These are phyloP conservation scores for Bagarius yarrelli DNA, from an alignment of 2,113 vertebrate genomes.

Conservation along the genomic window DNA sequence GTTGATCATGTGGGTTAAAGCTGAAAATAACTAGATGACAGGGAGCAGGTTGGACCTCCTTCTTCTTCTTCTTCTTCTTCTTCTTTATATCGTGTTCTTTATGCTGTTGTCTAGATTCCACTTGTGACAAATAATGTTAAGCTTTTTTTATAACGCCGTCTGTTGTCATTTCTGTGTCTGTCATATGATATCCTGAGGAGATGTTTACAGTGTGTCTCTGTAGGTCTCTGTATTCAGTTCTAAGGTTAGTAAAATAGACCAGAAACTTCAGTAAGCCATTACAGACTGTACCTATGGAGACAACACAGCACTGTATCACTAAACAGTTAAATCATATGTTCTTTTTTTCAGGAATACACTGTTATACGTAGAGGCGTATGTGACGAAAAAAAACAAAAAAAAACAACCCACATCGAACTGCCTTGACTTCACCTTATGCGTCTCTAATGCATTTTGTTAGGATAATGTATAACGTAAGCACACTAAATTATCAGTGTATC, in stretches of 20 bases:
- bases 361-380: constrained; percentile 29
- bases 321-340: constrained; percentile 11
- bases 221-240: constrained; percentile 22
- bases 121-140: constrained; percentile 38
- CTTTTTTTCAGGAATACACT: constrained; percentile 44
- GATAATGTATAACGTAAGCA: constrained; percentile 37
- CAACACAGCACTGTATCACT: constrained; percentile 43
- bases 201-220: constrained; percentile 26
- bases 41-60: constrained; percentile 7
- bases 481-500: constrained; percentile 21
- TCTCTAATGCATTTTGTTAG: constrained; percentile 25
- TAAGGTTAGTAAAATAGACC: constrained; percentile 10
- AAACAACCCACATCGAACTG: constrained; percentile 2
- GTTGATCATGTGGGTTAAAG: constrained; percentile 7
- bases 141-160: constrained; percentile 36
- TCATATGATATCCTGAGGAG: constrained; percentile 36
- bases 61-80: constrained; percentile 5
- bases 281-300: constrained; percentile 41
- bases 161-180: constrained; percentile 36
- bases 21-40: constrained; percentile 27
- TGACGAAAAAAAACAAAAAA: background rate
- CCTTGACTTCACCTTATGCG: constrained; percentile 20
- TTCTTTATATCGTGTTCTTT: constrained; percentile 37
- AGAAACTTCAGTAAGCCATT: constrained; percentile 38
- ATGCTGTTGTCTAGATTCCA: constrained; percentile 43